Evolutionary conservation across 2,797 vertebrate genomes (phyloP).

Genomic region (Acrossocheilus fasciatus): DNA sequence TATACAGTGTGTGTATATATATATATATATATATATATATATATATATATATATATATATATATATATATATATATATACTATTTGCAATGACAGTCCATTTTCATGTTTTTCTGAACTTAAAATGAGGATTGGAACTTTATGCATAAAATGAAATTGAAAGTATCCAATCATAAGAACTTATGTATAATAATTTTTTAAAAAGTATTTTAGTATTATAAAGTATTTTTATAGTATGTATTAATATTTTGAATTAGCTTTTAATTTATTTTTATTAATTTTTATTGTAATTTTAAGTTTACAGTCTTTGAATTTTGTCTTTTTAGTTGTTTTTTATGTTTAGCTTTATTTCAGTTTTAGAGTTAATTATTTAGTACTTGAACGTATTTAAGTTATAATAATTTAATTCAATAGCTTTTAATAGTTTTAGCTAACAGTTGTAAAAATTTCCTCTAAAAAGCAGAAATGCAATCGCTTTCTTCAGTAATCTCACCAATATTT

Average conservation of each 20-base stretch:
- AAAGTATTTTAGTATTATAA: neutral
- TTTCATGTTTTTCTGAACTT: neutral
- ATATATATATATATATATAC: too few species aligned
- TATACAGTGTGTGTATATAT: too few species aligned
- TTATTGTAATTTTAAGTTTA: neutral
- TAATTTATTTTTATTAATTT: neutral
- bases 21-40: too few species aligned
- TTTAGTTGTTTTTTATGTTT: neutral
- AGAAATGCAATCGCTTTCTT: neutral
- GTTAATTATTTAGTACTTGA: neutral
- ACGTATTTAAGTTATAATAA: neutral
- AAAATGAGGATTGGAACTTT: neutral
- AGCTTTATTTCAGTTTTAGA: neutral
- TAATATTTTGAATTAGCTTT: neutral
- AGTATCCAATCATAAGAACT: too few species aligned
- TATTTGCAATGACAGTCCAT: neutral
- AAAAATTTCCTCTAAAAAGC: neutral
- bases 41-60: too few species aligned
- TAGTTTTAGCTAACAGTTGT: neutral
- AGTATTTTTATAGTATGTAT: neutral
- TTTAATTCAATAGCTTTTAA: neutral
- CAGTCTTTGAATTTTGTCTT: neutral
- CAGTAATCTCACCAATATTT: neutral
- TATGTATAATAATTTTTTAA: neutral
- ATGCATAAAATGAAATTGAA: neutral